phyloP scores from a whole-genome alignment of 2,797 vertebrate genomes.

The Anguilla pacifica region DNA sequence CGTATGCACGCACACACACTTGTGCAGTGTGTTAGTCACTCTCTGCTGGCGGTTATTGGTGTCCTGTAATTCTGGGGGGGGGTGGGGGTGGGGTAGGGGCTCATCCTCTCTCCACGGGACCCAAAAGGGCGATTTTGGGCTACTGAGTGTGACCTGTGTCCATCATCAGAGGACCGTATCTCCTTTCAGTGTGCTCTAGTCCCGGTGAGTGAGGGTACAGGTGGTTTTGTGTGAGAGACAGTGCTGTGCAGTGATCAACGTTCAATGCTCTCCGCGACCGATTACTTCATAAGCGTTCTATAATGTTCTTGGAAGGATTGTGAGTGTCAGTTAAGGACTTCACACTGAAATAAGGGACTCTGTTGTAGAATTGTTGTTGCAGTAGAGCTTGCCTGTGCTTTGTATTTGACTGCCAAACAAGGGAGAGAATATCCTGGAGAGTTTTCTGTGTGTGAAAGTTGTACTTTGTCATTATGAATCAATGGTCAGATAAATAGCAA shows the following conservation, averaged over 20 bases:
- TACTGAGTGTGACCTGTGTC: neutral
- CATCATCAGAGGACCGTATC: neutral
- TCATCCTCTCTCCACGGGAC: neutral
- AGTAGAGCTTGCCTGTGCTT: neutral
- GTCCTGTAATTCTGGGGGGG: neutral
- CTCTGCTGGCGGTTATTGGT: too few relatives aligned
- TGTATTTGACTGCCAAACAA: neutral
- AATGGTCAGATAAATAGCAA: neutral
- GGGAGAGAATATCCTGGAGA: neutral
- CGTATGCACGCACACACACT: neutral
- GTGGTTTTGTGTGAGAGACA: too few relatives aligned
- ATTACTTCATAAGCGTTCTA: neutral
- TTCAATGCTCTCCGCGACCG: too few relatives aligned
- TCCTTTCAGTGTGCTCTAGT: neutral
- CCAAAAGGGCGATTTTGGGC: neutral
- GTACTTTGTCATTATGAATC: neutral
- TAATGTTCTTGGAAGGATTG: neutral
- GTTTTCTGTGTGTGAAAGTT: neutral
- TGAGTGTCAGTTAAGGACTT: neutral
- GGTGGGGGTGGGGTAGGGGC: neutral
- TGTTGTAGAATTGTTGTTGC: neutral
- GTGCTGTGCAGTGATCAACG: too few relatives aligned
- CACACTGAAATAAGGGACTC: neutral
- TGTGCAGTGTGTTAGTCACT: neutral
- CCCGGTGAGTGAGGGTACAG: too few relatives aligned